Conservation (phyloP, 2,888 invertebrate genomes). For the Hemithea aestivaria region DNA sequence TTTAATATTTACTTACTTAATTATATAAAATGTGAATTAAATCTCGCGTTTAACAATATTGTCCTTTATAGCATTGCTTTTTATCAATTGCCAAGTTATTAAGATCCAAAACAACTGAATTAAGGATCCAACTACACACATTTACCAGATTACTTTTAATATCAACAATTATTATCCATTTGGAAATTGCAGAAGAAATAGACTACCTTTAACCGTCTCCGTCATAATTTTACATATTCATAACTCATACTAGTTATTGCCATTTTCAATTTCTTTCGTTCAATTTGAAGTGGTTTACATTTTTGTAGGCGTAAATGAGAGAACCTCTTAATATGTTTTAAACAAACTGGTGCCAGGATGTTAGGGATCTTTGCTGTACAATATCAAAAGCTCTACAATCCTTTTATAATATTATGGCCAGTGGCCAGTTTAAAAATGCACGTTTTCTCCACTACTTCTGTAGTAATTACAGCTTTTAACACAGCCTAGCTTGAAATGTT, state of each 20-base stretch:
- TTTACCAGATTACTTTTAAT: conserved; percentile 22
- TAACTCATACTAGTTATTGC: conserved; percentile 16
- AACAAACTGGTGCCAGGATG: too few relatives aligned
- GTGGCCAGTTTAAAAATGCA: too few relatives aligned
- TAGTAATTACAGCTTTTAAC: too few relatives aligned
- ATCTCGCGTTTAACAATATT: conserved; percentile 74
- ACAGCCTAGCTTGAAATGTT: too few relatives aligned
- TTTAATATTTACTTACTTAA: conserved; percentile 30
- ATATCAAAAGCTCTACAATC: too few relatives aligned
- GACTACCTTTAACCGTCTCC: conserved; percentile 2
- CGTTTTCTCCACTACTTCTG: too few relatives aligned
- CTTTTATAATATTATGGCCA: too few relatives aligned
- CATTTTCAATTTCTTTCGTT: conserved; percentile 7
- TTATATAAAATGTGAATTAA: conserved; percentile 69
- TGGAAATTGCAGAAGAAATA: conserved; percentile 6
- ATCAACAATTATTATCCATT: conserved; percentile 11
- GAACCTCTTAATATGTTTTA: not conserved
- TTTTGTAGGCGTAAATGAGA: conserved; percentile 4
- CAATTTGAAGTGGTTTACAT: conserved; percentile 1
- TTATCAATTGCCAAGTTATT: conserved; percentile 41
- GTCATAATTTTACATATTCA: not conserved
- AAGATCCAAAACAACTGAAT: conserved; percentile 32
- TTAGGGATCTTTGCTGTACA: too few relatives aligned
- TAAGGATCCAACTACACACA: conserved; percentile 10
- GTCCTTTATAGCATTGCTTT: conserved; percentile 71